phyloP scores from a whole-genome alignment of 2,797 vertebrate genomes.

The Brachyrhaphis roseni region DNA sequence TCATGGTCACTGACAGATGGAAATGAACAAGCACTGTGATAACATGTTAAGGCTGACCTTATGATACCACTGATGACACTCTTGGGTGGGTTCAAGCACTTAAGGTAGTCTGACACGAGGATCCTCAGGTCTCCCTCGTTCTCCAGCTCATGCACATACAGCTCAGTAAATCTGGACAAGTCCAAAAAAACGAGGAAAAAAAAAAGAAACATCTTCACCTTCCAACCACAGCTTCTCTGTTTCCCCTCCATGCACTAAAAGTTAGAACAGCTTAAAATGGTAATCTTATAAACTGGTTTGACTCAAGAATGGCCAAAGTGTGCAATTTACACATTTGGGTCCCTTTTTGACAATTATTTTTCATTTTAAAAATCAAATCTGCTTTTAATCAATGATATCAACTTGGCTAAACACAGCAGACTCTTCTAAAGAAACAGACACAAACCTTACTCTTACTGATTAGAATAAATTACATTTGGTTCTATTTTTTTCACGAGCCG shows the following conservation, averaged over 20 bases:
- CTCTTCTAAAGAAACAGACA: neutral
- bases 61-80: conserved; percentile 89
- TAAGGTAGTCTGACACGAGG: conserved; percentile 92
- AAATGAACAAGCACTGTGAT: neutral
- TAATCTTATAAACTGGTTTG: neutral
- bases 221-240: neutral
- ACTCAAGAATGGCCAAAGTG: neutral
- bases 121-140: conserved; percentile 89
- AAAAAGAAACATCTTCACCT: neutral
- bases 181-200: neutral
- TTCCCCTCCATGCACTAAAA: neutral
- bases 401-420: too few relatives aligned
- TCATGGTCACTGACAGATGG: neutral
- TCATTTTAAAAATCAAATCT: neutral
- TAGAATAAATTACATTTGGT: neutral
- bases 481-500: too few relatives aligned
- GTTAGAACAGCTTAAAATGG: neutral
- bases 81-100: conserved; percentile 85
- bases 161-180: conserved; percentile 89
- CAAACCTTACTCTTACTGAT: neutral
- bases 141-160: conserved; percentile 94
- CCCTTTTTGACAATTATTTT: neutral
- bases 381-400: neutral
- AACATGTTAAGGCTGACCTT: conserved; percentile 76
- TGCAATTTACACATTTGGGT: too few relatives aligned